Conservation (phyloP, 1,140 invertebrate species). For the Aricia agestis region DNA sequence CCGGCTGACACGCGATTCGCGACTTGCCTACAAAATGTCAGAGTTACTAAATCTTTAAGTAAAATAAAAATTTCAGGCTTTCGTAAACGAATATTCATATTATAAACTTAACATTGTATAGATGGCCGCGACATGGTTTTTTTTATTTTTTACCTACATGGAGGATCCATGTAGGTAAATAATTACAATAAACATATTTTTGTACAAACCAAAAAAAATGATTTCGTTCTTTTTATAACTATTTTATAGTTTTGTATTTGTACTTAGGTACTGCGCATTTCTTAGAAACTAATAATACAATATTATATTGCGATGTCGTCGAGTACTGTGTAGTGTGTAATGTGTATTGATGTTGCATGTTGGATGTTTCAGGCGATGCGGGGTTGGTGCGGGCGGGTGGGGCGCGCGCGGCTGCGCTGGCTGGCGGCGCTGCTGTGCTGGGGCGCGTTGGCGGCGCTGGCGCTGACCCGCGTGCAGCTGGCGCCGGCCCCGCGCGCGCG, state of each 20-base stretch:
- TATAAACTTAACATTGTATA: too few relatives aligned
- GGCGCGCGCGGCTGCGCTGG: slow-evolving; percentile 41
- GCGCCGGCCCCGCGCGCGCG: slow-evolving; percentile 53
- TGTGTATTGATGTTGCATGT: neutral
- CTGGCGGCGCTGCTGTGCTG: slow-evolving; percentile 40
- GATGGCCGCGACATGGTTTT: neutral
- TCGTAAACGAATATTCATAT: too few relatives aligned
- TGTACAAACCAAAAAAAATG: too few relatives aligned
- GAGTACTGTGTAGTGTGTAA: neutral
- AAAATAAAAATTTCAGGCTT: too few relatives aligned
- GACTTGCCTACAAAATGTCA: neutral
- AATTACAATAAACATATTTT: too few relatives aligned
- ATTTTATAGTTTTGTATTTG: too few relatives aligned
- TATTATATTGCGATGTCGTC: too few relatives aligned
- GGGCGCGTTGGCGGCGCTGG: slow-evolving; percentile 38
- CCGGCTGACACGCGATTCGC: neutral
- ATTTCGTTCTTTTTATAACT: too few relatives aligned
- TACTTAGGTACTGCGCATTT: too few relatives aligned
- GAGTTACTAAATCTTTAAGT: too few relatives aligned
- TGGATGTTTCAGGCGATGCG: slow-evolving; percentile 52
- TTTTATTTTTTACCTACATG: too few relatives aligned
- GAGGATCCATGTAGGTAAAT: neutral
- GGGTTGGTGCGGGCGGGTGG: slow-evolving; percentile 51
- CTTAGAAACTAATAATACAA: too few relatives aligned
- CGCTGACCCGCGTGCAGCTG: slow-evolving; percentile 41